Evolutionary conservation across 2,797 vertebrate genomes (phyloP), one percentile per base, ranked within the genome.

Genomic region (Cottoperca gobio): DNA sequence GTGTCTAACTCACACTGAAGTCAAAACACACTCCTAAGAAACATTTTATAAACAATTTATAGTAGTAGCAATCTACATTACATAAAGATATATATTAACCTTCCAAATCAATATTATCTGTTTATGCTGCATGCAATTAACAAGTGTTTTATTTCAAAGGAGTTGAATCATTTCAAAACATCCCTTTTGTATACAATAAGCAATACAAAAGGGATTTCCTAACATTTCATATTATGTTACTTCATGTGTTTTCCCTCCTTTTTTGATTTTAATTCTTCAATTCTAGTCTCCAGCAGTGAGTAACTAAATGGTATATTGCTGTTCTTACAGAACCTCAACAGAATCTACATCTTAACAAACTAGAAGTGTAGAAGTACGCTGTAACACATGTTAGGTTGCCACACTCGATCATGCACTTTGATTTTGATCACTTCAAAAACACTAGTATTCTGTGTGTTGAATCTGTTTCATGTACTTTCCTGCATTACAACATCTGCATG

Each of bases 321-420:
- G 2, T 46, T 65, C 4, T 52, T 23, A n/a, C 31, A 8, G 45
- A 39, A 65, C 48, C 28, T 76, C 62, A 45, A 65, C 17, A 54
- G 54, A 63, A 59, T n/a, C 16, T 43, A 31, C 17, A 69, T 19
- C 5, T 19, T 12, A 43, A 64, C 5, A 49, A 67, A 57, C 1
- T 19, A 35, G 2, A 58, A n/a, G 1, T 58, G 48, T 50, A 6
- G 3, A 35, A 5, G 46, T 37, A 24, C 0, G 9, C 21, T 14
- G 16, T 3, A 39, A 26, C 3, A 26, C 3, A 31, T 2, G 5
- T 12, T n/a, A 26, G 1, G 70, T 17, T 54, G 19, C 33, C 48
- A 31, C 57, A 58, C 14, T 37, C 52, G 31, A 53, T 65, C 35
- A 28, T 33, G 39, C 71, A 78, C 70, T 84, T 79, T 70, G n/a